phyloP scores from a whole-genome alignment of 92 coral and sea anemone genomes.

The Palythoa caribaeorum region DNA sequence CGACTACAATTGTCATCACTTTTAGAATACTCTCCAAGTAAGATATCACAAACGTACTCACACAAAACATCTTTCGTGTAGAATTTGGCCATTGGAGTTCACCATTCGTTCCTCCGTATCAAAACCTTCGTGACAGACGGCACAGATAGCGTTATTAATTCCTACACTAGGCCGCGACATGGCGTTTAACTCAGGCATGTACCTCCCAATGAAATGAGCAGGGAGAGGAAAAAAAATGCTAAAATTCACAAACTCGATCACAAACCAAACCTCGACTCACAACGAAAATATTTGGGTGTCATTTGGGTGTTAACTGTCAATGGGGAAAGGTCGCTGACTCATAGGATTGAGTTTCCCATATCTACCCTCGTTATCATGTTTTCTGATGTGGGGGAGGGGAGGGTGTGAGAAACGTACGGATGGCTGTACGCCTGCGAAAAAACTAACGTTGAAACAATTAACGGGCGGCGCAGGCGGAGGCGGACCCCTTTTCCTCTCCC shows the following conservation, averaged over 20 bases:
- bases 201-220: background rate
- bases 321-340: slow-evolving; percentile 35
- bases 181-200: slow-evolving; percentile 80
- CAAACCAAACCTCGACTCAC: background rate
- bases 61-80: slow-evolving; percentile 98
- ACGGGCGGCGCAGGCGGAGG: too few relatives aligned
- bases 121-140: slow-evolving; percentile 95
- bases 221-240: too few relatives aligned
- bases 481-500: too few relatives aligned
- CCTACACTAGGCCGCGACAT: slow-evolving; percentile 79
- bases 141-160: slow-evolving; percentile 92
- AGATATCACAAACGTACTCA: slow-evolving; percentile 57
- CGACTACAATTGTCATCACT: background rate
- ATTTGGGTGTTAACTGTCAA: slow-evolving; percentile 38
- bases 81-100: slow-evolving; percentile 98
- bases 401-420: background rate
- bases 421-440: too few relatives aligned
- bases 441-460: too few relatives aligned
- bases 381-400: background rate
- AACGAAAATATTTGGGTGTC: slow-evolving; percentile 47
- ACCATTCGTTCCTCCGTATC: slow-evolving; percentile 99
- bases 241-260: background rate
- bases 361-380: slow-evolving; percentile 18
- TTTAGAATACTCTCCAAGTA: background rate
- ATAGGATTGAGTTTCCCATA: background rate